These are phyloP conservation scores for Magallana ariakensis DNA, from an alignment of 1,140 invertebrate species.

Conservation along the genomic window DNA sequence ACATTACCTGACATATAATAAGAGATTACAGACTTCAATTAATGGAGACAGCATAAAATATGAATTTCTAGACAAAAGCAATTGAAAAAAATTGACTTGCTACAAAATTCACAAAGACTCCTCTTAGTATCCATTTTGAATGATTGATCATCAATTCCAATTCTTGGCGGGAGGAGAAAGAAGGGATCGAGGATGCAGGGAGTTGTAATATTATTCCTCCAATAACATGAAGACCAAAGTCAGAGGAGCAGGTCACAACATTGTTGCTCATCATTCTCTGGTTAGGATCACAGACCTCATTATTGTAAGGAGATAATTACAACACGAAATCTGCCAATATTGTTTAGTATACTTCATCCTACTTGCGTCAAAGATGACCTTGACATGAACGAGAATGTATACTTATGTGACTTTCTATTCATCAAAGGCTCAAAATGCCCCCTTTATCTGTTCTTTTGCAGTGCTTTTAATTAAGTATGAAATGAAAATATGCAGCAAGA, in stretches of 20 bases:
- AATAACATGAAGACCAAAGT: not conserved
- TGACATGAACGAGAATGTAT: constrained; percentile 26
- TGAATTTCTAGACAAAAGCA: not conserved
- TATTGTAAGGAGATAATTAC: not conserved
- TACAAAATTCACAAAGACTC: no score
- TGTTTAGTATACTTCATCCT: constrained; percentile 32
- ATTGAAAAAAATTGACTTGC: no score
- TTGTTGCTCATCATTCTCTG: not conserved
- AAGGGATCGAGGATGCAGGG: no score
- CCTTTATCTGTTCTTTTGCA: not conserved
- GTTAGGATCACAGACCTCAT: not conserved
- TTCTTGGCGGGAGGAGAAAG: no score
- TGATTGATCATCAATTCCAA: no score
- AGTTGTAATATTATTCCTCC: no score
- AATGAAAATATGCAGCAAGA: constrained; percentile 30
- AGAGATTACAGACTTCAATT: not conserved
- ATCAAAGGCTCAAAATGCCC: not conserved
- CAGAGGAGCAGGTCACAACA: not conserved
- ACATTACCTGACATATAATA: not conserved
- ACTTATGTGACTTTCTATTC: not conserved
- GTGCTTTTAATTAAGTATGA: constrained; percentile 26
- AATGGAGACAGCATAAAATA: not conserved
- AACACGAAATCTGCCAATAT: constrained; percentile 5
- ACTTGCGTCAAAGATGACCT: constrained; percentile 17
- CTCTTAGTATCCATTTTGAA: no score